Evolutionary conservation across 1,140 invertebrate genomes (phyloP).

Genomic region (Scaptomyza graminum): DNA sequence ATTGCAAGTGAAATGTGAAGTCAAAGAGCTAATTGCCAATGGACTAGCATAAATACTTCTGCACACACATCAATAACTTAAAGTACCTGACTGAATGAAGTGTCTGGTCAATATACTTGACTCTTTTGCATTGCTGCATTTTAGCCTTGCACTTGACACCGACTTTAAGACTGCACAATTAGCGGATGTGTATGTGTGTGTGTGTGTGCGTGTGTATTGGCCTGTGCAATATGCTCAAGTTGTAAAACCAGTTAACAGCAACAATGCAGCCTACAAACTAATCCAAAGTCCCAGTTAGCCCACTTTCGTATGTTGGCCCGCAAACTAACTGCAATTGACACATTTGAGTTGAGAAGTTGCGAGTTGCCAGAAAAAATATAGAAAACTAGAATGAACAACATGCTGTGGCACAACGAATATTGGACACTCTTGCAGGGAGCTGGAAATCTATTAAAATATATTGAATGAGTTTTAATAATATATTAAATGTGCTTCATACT

Average conservation of each 20-base stretch:
- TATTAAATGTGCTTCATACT: too few species aligned
- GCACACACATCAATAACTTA: not conserved
- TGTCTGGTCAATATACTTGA: constrained; percentile 35
- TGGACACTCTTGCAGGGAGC: not conserved
- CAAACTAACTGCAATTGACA: constrained; percentile 48
- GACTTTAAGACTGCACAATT: constrained; percentile 19
- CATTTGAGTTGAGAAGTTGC: constrained; percentile 17
- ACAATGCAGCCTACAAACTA: constrained; percentile 13
- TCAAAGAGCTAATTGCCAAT: constrained; percentile 32
- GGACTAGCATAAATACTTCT: constrained; percentile 18
- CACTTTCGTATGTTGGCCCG: constrained; percentile 38
- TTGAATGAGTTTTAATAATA: too few species aligned
- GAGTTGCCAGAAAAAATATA: not conserved
- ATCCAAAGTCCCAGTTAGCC: constrained; percentile 43
- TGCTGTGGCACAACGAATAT: not conserved
- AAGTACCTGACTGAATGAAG: constrained; percentile 12
- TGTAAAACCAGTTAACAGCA: constrained; percentile 28
- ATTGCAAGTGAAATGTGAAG: constrained; percentile 14
- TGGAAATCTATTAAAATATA: too few species aligned
- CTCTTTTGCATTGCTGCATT: constrained; percentile 2
- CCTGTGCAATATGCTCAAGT: constrained; percentile 35
- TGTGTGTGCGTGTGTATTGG: not conserved
- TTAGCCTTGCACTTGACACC: constrained; percentile 48
- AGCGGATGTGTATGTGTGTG: constrained; percentile 4
- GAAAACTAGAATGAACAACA: not conserved